These are phyloP conservation scores for Microcebus ravelobensis DNA, from an alignment of 2,113 vertebrate genomes.

Conservation along the genomic window DNA sequence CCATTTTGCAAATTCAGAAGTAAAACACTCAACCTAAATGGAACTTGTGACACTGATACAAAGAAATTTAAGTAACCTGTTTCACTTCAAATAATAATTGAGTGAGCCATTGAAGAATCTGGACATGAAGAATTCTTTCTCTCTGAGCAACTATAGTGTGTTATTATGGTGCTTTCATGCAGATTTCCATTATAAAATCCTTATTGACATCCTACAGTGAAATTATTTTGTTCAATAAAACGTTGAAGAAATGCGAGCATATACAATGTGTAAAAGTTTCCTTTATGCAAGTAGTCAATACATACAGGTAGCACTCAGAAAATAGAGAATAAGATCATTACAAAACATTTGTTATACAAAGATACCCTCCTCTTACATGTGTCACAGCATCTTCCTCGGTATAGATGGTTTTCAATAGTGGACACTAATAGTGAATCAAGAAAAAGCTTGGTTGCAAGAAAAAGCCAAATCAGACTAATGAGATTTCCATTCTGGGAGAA, in stretches of 20 bases:
- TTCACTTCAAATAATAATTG: background rate
- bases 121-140: background rate
- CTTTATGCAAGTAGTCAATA: background rate
- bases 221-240: constrained; percentile 32
- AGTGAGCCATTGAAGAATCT: background rate
- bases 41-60: background rate
- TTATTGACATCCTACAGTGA: background rate
- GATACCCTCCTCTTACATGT: background rate
- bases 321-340: background rate
- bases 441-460: background rate
- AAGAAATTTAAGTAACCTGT: background rate
- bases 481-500: background rate
- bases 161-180: background rate
- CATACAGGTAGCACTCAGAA: background rate
- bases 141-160: background rate
- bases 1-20: background rate
- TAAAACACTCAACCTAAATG: background rate
- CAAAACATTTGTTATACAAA: background rate
- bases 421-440: background rate
- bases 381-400: background rate
- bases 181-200: constrained; percentile 30
- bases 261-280: background rate
- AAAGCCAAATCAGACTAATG: background rate
- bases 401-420: background rate
- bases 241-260: constrained; percentile 11